Conservation (phyloP, 2,888 invertebrate species). For the Rhorus exstirpatorius region DNA sequence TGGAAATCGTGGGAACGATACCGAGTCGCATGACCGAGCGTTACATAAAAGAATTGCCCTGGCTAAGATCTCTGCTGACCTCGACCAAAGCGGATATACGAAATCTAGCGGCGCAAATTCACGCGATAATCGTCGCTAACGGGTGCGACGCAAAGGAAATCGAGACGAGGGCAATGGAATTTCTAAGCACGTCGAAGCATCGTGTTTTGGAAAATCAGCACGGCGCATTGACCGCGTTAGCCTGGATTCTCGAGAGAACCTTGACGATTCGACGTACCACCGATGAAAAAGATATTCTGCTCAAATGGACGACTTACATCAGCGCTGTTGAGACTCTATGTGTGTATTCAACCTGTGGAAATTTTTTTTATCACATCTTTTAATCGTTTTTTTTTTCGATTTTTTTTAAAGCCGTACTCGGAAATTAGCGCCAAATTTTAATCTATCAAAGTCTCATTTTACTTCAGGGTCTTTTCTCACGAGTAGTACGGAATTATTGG, state of each 20-base stretch:
- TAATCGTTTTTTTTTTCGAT: not conserved
- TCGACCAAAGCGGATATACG: conserved; percentile 93
- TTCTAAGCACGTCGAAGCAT: conserved; percentile 87
- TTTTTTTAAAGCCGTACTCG: not conserved
- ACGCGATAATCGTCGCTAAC: conserved; percentile 90
- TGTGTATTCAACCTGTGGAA: conserved; percentile 77
- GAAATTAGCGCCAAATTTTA: not conserved
- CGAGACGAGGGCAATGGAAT: conserved; percentile 87
- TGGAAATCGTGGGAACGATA: conserved; percentile 94
- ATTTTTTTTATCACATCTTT: not conserved
- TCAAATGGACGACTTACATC: conserved; percentile 88
- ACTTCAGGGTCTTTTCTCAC: conserved; percentile 89
- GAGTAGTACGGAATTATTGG: conserved; percentile 88
- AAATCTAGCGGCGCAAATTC: conserved; percentile 91
- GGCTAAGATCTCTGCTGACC: conserved; percentile 89
- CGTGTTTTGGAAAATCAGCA: conserved; percentile 92
- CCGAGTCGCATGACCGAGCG: conserved; percentile 90
- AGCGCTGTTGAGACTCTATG: conserved; percentile 88
- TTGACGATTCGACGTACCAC: conserved; percentile 86
- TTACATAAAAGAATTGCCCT: conserved; percentile 89
- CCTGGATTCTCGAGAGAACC: conserved; percentile 91
- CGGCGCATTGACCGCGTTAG: conserved; percentile 91
- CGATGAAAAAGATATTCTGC: conserved; percentile 82
- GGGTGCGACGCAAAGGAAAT: conserved; percentile 87
- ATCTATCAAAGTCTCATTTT: conserved; percentile 16